A percentile compares a stretch with the other conserved stretches of the same genome.
Conservation (phyloP, 2,113 vertebrate genomes). For the Phylloscopus trochilus region DNA sequence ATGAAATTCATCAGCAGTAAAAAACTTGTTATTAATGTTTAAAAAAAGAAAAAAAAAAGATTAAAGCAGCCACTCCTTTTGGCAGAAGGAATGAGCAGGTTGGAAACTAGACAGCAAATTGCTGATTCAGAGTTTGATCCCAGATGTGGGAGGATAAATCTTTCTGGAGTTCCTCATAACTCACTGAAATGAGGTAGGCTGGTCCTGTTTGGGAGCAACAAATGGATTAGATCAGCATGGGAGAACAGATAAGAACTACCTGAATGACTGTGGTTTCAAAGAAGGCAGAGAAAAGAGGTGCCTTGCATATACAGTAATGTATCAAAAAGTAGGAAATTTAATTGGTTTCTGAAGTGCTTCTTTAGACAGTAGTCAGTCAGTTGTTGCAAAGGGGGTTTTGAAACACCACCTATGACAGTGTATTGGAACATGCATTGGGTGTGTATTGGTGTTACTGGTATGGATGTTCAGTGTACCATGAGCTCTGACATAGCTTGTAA, state of each 20-base stretch:
- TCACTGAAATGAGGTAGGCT: slow-evolving; percentile 50
- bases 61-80: slow-evolving; percentile 51
- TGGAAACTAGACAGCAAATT: slow-evolving; percentile 51
- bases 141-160: slow-evolving; percentile 61
- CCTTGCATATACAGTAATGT: background rate
- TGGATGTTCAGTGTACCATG: background rate
- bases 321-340: background rate
- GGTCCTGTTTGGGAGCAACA: slow-evolving; percentile 30
- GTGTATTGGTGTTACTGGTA: background rate
- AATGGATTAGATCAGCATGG: slow-evolving; percentile 53
- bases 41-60: background rate
- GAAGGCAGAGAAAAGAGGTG: background rate
- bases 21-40: background rate
- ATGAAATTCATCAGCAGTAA: background rate
- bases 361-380: background rate
- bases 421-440: background rate
- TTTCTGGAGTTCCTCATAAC: slow-evolving; percentile 63
- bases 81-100: slow-evolving; percentile 39
- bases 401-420: accelerated
- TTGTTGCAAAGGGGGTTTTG: background rate
- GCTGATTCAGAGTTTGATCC: slow-evolving; percentile 65
- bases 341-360: background rate
- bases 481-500: background rate
- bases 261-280: background rate
- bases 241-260: slow-evolving; percentile 5